Evolutionary conservation across 2,797 vertebrate genomes (phyloP).

Genomic region (Knipowitschia caucasica): DNA sequence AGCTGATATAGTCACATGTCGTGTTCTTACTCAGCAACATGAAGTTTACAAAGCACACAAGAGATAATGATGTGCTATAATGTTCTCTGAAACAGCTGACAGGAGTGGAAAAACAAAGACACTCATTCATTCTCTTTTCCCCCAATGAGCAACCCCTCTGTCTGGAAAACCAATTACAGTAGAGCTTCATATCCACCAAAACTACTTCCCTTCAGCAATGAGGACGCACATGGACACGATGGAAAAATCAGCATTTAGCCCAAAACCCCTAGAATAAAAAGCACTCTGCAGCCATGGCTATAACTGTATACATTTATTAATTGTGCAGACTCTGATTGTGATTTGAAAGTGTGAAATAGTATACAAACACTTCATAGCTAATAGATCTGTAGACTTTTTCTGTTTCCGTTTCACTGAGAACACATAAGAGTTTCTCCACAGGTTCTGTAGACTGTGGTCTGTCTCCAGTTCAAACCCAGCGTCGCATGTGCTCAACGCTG

Average conservation of each 20-base stretch:
- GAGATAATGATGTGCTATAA: constrained; percentile 4
- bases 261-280: not conserved
- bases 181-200: constrained; percentile 2
- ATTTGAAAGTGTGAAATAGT: too few species aligned
- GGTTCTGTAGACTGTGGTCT: too few species aligned
- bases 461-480: constrained; percentile 19
- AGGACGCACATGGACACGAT: not conserved
- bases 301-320: not conserved
- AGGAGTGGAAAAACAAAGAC: constrained; percentile 20
- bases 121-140: constrained; percentile 22
- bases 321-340: too few species aligned
- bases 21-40: not conserved
- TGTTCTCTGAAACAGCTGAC: not conserved
- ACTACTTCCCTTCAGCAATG: not conserved
- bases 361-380: too few species aligned
- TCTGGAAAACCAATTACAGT: constrained; percentile 44
- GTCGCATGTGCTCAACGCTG: constrained; percentile 46
- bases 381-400: too few species aligned
- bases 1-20: not conserved
- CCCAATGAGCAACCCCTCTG: not conserved
- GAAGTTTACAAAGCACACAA: constrained; percentile 1
- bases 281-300: too few species aligned
- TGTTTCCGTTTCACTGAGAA: too few species aligned
- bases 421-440: not conserved
- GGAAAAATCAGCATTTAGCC: not conserved